These are phyloP conservation scores for Tinea semifulvella DNA, from an alignment of 2,888 invertebrate genomes.

Conservation along the genomic window DNA sequence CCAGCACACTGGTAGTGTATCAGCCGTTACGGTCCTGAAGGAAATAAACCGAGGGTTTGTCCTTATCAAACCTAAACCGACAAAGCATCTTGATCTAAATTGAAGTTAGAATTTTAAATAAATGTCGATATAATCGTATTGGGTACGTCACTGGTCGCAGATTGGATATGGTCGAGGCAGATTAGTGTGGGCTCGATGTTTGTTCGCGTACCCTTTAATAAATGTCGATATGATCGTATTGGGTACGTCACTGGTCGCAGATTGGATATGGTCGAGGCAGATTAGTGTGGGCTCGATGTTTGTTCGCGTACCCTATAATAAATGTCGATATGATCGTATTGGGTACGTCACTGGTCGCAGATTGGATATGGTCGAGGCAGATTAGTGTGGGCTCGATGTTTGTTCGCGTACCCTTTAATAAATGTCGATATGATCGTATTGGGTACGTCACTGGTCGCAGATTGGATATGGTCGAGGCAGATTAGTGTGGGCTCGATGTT, in stretches of 20 bases:
- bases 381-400: constrained; percentile 27
- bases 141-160: constrained; percentile 29
- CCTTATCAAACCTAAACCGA: too few relatives aligned
- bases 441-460: constrained; percentile 29
- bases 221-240: constrained; percentile 20
- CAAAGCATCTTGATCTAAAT: too few relatives aligned
- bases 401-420: constrained; percentile 8
- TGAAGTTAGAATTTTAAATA: background rate
- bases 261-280: constrained; percentile 40
- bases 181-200: constrained; percentile 27
- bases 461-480: constrained; percentile 40
- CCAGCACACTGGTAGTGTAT: background rate
- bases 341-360: constrained; percentile 29
- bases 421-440: constrained; percentile 20
- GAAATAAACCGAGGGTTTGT: too few relatives aligned
- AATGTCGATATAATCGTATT: constrained; percentile 20
- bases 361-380: constrained; percentile 40
- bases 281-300: constrained; percentile 27
- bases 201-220: constrained; percentile 8
- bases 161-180: constrained; percentile 40
- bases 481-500: constrained; percentile 27
- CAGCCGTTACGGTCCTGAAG: background rate
- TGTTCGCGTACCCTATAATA: constrained; percentile 8
- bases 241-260: constrained; percentile 29
- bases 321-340: constrained; percentile 20